phyloP scores from a whole-genome alignment of 2,113 vertebrate species.

The Paramormyrops kingsleyae region DNA sequence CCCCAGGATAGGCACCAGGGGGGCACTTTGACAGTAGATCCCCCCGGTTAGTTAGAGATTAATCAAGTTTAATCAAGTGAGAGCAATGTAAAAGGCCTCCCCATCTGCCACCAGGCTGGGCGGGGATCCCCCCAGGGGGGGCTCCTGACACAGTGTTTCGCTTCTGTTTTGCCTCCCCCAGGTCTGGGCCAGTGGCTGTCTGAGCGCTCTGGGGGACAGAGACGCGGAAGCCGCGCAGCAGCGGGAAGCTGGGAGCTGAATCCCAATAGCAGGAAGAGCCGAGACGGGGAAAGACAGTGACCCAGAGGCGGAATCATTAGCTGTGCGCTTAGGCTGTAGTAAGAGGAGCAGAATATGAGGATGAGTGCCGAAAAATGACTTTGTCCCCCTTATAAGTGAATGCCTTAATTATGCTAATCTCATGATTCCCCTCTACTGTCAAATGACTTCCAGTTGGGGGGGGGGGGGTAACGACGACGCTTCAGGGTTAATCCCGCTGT shows the following conservation, averaged over 20 bases:
- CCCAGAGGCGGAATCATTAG: background rate
- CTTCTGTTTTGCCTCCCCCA: background rate
- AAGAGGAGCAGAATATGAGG: background rate
- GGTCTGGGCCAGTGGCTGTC: background rate
- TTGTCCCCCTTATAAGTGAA: conserved; percentile 24
- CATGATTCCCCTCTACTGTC: conserved; percentile 35
- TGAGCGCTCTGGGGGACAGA: background rate
- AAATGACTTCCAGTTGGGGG: conserved; percentile 37
- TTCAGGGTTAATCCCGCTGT: conserved; percentile 1
- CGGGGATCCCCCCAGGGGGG: background rate
- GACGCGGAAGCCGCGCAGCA: background rate
- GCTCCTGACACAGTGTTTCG: background rate
- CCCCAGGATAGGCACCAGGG: background rate
- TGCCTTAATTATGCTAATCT: conserved; percentile 40
- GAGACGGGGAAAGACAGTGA: background rate
- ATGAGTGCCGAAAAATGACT: background rate
- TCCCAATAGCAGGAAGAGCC: background rate
- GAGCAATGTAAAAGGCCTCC: background rate
- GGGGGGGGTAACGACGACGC: background rate
- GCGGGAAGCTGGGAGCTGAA: background rate
- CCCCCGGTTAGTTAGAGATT: background rate
- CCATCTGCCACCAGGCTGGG: background rate
- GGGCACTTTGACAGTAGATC: background rate
- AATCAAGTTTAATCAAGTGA: conserved; percentile 3
- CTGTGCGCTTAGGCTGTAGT: background rate